phyloP scores from a whole-genome alignment of 2,113 vertebrate species.

The Cyrtonyx montezumae region DNA sequence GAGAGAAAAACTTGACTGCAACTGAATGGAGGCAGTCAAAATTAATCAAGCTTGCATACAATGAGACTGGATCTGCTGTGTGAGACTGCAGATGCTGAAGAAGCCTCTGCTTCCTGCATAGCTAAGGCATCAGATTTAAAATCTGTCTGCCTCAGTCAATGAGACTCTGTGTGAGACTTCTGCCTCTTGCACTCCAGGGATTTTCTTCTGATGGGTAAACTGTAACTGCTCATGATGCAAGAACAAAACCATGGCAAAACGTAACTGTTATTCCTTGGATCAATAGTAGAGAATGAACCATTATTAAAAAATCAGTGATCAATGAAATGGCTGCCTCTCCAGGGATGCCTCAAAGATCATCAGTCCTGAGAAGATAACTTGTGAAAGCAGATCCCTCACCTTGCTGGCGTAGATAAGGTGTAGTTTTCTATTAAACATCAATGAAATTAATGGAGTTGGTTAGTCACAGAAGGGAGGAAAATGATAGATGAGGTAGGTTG shows the following conservation, averaged over 20 bases:
- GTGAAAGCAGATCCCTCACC: not conserved
- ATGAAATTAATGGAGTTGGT: not conserved
- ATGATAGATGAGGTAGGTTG: not conserved
- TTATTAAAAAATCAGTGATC: not conserved
- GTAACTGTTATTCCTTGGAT: not conserved
- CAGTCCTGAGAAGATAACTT: not conserved
- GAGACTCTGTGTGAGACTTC: not conserved
- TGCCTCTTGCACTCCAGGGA: not conserved
- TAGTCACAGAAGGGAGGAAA: not conserved
- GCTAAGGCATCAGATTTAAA: not conserved
- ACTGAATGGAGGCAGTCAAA: slow-evolving; percentile 54
- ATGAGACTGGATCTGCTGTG: not conserved
- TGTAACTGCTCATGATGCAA: not conserved
- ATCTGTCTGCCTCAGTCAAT: not conserved
- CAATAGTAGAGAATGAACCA: not conserved
- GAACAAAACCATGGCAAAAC: not conserved
- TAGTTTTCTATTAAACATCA: not conserved
- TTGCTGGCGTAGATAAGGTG: not conserved
- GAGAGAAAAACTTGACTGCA: slow-evolving; percentile 41
- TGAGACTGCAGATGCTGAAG: not conserved
- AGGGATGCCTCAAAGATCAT: not conserved
- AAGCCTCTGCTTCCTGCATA: not conserved
- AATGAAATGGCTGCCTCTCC: not conserved
- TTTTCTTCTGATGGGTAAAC: not conserved
- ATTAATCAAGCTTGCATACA: slow-evolving; percentile 31